Evolutionary conservation across 2,888 invertebrate species (phyloP).

Genomic region (Netelia fuscicornis): DNA sequence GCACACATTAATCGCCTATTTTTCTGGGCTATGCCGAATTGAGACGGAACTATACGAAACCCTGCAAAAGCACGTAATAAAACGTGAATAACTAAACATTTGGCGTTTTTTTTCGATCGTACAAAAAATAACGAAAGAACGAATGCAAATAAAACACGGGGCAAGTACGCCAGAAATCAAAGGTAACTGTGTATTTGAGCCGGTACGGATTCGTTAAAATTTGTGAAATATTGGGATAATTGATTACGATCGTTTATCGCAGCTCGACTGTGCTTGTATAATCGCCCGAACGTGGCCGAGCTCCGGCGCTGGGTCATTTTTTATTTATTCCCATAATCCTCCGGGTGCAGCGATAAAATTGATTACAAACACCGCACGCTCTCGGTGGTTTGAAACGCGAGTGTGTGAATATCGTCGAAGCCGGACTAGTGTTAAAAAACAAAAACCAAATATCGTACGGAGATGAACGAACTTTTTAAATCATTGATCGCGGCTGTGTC

Average conservation of each 20-base stretch:
- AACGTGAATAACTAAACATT: too few species aligned
- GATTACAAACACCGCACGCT: conserved; percentile 2
- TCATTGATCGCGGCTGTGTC: conserved; percentile 30
- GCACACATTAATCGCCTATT: too few species aligned
- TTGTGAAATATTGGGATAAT: conserved; percentile 29
- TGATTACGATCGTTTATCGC: conserved; percentile 47
- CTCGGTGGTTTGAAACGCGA: not conserved
- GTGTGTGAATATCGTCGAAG: not conserved
- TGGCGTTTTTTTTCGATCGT: too few species aligned
- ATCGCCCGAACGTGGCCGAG: not conserved
- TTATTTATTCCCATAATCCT: conserved; percentile 47
- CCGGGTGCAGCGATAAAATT: not conserved
- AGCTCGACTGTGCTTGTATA: conserved; percentile 2
- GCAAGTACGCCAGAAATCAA: not conserved
- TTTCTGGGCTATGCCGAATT: too few species aligned
- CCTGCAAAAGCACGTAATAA: too few species aligned
- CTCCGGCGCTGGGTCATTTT: not conserved
- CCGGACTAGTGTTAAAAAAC: not conserved
- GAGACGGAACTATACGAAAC: too few species aligned
- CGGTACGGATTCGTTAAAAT: conserved; percentile 5
- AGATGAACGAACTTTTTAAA: conserved; percentile 36
- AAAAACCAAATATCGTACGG: not conserved
- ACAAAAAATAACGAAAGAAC: too few species aligned
- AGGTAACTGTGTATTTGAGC: not conserved
- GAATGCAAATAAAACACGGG: not conserved